phyloP scores from a whole-genome alignment of 2,888 invertebrate genomes.

The Augochlorella aurata region DNA sequence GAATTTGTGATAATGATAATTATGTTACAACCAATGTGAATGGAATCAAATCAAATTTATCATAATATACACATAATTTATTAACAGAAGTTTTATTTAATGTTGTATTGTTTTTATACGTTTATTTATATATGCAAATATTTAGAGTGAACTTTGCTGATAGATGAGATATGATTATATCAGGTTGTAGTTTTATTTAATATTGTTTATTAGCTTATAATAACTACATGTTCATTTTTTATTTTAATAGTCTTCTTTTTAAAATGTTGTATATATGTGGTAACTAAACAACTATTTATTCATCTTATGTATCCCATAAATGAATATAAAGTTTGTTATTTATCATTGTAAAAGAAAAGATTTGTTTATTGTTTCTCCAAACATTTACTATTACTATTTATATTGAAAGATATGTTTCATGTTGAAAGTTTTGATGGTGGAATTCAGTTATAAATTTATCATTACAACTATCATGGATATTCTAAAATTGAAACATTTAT shows the following conservation, averaged over 20 bases:
- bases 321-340: background rate
- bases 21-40: background rate
- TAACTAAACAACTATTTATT: background rate
- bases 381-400: background rate
- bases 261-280: background rate
- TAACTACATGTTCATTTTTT: background rate
- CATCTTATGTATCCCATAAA: background rate
- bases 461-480: background rate
- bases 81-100: background rate
- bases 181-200: background rate
- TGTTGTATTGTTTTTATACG: background rate
- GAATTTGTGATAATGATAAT: slow-evolving; percentile 13
- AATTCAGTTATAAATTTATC: background rate
- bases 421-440: background rate
- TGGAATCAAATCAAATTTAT: slow-evolving; percentile 20
- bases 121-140: slow-evolving; percentile 3
- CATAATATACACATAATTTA: background rate
- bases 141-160: background rate
- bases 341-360: background rate
- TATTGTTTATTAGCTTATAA: background rate
- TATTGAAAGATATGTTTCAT: background rate
- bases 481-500: background rate
- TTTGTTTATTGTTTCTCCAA: background rate
- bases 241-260: background rate
- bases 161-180: background rate